These are phyloP conservation scores for Dendropsophus ebraccatus DNA, from an alignment of 2,113 vertebrate species.

Conservation along the genomic window DNA sequence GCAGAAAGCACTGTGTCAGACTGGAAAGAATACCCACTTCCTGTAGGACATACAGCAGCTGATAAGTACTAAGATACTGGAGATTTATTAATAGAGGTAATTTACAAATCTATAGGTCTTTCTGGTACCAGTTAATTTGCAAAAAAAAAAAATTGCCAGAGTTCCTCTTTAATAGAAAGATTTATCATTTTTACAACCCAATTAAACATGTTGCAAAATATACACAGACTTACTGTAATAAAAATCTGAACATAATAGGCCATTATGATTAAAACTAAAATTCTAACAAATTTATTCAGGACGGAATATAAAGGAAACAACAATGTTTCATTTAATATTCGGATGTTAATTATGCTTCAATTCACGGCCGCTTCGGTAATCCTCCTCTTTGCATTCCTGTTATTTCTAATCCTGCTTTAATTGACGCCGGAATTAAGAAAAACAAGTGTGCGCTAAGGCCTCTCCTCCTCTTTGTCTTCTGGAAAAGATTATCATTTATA, in stretches of 20 bases:
- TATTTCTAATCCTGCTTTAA: conserved; percentile 14
- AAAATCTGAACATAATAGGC: neutral
- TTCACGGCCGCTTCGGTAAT: neutral
- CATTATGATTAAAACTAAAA: neutral
- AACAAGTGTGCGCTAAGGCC: neutral
- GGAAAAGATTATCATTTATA: neutral
- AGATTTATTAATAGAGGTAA: too few species aligned
- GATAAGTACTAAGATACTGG: too few species aligned
- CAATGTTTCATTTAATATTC: conserved; percentile 4
- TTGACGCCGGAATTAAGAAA: neutral
- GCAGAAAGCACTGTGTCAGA: too few species aligned
- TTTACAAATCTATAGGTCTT: too few species aligned
- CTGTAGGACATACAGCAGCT: too few species aligned
- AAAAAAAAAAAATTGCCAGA: too few species aligned
- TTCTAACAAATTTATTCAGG: neutral
- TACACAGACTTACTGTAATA: neutral
- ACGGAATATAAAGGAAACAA: neutral
- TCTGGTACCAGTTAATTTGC: too few species aligned
- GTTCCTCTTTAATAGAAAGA: too few species aligned
- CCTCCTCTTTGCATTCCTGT: conserved; percentile 8
- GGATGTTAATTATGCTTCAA: neutral
- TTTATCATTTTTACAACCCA: too few species aligned
- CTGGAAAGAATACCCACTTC: too few species aligned
- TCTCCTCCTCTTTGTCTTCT: neutral
- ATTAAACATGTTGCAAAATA: too few species aligned